Evolutionary conservation across 2,113 vertebrate genomes (phyloP), one percentile per base, ranked within the genome.

Genomic region (Ovis aries): DNA sequence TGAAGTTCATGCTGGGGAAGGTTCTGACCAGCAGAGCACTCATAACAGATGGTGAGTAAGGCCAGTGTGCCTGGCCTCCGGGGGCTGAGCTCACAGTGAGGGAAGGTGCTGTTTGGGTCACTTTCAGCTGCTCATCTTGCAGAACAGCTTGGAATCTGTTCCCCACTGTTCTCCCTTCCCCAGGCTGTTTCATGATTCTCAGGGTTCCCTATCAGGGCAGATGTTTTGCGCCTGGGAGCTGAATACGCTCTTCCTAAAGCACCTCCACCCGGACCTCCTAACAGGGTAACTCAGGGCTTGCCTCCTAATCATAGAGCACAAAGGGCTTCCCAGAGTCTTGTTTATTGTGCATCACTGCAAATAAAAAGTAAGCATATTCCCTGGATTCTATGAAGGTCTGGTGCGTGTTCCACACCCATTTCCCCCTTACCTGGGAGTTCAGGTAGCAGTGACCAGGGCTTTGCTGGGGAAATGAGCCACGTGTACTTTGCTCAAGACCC

Each of bases 1-100:
- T 99, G 98, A 99, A 99, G 98, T 99, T 99, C 98, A 99, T 99
- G 99, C 98, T 99, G 99, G 99, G 99, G 64, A 99, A 99, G 98
- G 99, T 99, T 96, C 99, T 99, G 94, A 99, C 99, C 62, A 99
- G 99, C 98, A 99, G 99, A 98, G 99, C 99, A 0, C 99, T 99
- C 97, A 99, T 99, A 98, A 99, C 99, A 0, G 99, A 99, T 33
- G 99, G 99, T 99, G 99, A 98, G 99, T 99, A 87, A 55, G 77
- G 40, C 14, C 81, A 2, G 4, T 23, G 27, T 1, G 36, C 64
- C 85, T 82, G 27, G 80, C 23, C 50, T 19, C 23, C 5, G 60
- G 17, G 31, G 27, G 5, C 36, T 25, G 67, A n/a, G 57, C n/a
- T n/a, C n/a, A 7, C 7, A 12, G 12, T 1, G 7, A 27, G 17